Evolutionary conservation across 2,797 vertebrate species (phyloP).

Genomic region (Aselliscus stoliczkanus): DNA sequence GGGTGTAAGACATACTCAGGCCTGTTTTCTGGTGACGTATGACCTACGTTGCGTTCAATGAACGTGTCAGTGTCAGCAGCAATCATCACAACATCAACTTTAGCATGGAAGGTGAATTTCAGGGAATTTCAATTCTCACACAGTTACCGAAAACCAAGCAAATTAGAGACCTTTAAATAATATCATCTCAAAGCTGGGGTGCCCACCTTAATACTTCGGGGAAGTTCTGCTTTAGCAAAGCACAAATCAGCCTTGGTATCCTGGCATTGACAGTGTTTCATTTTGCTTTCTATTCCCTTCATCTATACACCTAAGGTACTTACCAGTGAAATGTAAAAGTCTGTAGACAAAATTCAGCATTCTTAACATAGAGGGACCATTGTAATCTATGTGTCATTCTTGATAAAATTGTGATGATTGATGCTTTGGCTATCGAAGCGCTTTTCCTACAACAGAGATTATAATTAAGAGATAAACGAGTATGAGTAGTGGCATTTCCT

Average conservation of each 20-base stretch:
- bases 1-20: neutral
- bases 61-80: neutral
- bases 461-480: neutral
- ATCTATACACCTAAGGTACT: neutral
- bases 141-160: neutral
- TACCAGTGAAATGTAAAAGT: neutral
- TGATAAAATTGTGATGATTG: neutral
- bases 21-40: neutral
- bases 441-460: neutral
- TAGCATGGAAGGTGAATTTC: neutral
- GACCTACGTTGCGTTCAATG: neutral
- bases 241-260: neutral
- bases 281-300: neutral
- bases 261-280: neutral
- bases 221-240: neutral
- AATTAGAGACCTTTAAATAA: neutral
- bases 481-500: neutral
- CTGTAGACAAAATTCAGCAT: neutral
- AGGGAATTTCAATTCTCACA: neutral
- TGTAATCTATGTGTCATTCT: neutral
- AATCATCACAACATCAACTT: neutral
- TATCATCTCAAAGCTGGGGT: neutral
- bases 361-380: neutral
- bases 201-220: neutral
- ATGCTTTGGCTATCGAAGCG: neutral